These are phyloP conservation scores for Callorhinus ursinus DNA, from an alignment of 2,113 vertebrate genomes.

Conservation along the genomic window DNA sequence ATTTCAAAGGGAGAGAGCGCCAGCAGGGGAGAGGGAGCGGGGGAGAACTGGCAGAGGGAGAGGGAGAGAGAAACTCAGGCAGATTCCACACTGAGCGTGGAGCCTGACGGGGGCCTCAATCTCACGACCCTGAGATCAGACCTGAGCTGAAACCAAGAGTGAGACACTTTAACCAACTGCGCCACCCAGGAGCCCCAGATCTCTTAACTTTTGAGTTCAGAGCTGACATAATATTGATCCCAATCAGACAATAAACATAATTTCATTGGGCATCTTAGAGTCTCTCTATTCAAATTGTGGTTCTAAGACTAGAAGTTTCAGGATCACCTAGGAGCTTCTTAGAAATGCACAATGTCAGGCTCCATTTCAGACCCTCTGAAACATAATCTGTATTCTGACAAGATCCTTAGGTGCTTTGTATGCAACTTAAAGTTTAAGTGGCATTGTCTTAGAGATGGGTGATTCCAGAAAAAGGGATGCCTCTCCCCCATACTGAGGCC, in stretches of 20 bases:
- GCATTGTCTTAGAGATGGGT: background rate
- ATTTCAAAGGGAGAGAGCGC: too few species aligned
- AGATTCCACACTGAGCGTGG: too few species aligned
- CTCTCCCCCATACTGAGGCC: background rate
- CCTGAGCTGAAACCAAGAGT: background rate
- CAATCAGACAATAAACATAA: constrained; percentile 23
- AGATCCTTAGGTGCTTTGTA: background rate
- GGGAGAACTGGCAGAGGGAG: too few species aligned
- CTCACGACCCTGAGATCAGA: background rate
- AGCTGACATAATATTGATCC: background rate
- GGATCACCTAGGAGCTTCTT: background rate
- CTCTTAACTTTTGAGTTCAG: constrained; percentile 38
- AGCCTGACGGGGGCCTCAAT: too few species aligned
- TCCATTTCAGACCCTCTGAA: background rate
- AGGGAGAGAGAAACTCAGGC: too few species aligned
- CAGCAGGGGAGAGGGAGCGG: too few species aligned
- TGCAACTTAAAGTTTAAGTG: constrained; percentile 8
- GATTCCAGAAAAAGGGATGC: background rate
- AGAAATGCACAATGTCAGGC: constrained; percentile 25
- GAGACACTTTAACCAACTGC: background rate
- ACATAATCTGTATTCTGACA: background rate
- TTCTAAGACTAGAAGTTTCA: background rate
- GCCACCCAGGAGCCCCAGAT: background rate
- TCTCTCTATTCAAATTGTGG: background rate
- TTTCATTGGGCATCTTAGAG: background rate